Base-by-base conservation (phyloP, 53 echinoderm and acorn worm genomes). In the Apostichopus leukothele region DNA sequence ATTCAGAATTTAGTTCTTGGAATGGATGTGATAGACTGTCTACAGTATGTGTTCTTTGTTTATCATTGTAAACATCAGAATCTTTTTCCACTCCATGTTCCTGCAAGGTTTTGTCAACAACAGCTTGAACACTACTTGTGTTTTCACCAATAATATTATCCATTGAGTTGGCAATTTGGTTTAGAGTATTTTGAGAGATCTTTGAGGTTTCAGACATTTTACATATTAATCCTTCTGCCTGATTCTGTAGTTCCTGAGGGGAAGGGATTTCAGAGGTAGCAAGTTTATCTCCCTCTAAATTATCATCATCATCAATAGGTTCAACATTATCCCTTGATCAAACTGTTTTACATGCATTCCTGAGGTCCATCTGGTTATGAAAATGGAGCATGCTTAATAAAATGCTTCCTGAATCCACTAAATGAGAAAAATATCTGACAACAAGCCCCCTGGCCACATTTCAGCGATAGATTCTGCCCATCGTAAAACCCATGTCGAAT, bases 391-490 rank as follows among this genome's bases (percentile, higher is more conserved):
- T 91, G 88, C 73, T 89, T 91, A 61, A 53, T 25, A 71, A 91
- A 73, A 91, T 91, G 89, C 76, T 55, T 74, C 68, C 85, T 81
- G 83, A 89, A 89, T 75, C 92, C 92, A 89, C 76, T 89, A 89
- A 91, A 91, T 50, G 89, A 83, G 89, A 53, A 84, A 91, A 91
- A 91, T 18, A 89, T 91, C 75, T 85, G 83, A 53, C 81, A 73
- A 85, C 92, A 89, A 51, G 66, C 89, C 81, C 89, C 91, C 76
- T 91, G 91, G 25, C 91, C 83, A 89, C 91, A 91, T 89, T 66
- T 91, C 60, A 91, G 75, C 51, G 51, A 63, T 53, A 84, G 84
- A 60, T 90, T 88, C 67, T 88, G 51, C 13, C 89, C 91, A 89
- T 89, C 88, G 54, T 63, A 89, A 57, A 91, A 53, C 61, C 91